These are phyloP conservation scores for Ormia ochracea DNA, from an alignment of 2,888 invertebrate genomes.

Conservation along the genomic window DNA sequence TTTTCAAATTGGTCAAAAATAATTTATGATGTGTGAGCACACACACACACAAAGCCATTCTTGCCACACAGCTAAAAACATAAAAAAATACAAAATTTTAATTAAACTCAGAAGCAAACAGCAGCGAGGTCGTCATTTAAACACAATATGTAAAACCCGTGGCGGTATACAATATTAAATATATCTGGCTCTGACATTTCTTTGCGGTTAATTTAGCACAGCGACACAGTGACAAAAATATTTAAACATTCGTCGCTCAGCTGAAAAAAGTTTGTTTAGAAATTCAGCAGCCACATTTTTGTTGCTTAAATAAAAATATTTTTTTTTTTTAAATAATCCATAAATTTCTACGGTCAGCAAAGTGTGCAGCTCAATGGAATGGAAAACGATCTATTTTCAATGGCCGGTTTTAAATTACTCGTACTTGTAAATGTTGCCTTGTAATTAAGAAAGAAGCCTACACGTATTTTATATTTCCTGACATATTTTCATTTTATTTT, in stretches of 20 bases:
- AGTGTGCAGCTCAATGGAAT: slow-evolving; percentile 28
- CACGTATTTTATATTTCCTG: not conserved
- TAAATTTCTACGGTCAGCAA: too few species aligned
- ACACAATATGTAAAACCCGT: slow-evolving; percentile 3
- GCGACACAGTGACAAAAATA: not conserved
- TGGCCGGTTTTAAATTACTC: not conserved
- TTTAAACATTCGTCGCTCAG: not conserved
- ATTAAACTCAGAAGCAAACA: slow-evolving; percentile 12
- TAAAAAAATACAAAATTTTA: not conserved
- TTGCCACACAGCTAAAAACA: not conserved
- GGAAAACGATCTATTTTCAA: slow-evolving; percentile 16
- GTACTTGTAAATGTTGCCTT: not conserved
- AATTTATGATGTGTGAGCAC: not conserved
- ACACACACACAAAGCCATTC: not conserved
- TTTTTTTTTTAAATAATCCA: too few species aligned
- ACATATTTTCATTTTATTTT: not conserved
- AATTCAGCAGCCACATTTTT: not conserved
- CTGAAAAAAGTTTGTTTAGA: not conserved
- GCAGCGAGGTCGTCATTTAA: not conserved
- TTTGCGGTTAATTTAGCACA: slow-evolving; percentile 5
- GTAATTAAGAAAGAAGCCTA: not conserved
- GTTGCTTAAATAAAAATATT: too few species aligned
- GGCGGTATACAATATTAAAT: not conserved
- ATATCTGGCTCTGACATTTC: slow-evolving; percentile 20
- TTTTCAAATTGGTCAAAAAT: slow-evolving; percentile 20